Evolutionary conservation across 1,140 invertebrate genomes (phyloP).

Genomic region (Teleogryllus occipitalis): DNA sequence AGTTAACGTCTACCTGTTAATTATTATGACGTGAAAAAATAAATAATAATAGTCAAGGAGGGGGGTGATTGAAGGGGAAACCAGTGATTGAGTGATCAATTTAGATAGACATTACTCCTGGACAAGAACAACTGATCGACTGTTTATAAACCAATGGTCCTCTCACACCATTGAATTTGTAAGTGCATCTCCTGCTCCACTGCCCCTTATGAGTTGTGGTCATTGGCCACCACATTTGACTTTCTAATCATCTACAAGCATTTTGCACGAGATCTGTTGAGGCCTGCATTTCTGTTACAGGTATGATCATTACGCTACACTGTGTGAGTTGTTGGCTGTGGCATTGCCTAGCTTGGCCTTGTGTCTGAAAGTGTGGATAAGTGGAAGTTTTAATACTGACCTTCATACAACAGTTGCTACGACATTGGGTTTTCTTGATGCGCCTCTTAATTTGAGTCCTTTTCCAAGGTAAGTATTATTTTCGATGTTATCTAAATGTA

Average conservation of each 20-base stretch:
- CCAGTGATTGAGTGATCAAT: too few relatives aligned
- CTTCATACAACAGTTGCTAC: slow-evolving; percentile 41
- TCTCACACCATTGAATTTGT: neutral
- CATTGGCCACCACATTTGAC: neutral
- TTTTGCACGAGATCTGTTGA: neutral
- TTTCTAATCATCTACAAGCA: neutral
- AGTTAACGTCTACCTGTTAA: too few relatives aligned
- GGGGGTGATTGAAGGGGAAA: too few relatives aligned
- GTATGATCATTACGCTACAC: slow-evolving; percentile 86
- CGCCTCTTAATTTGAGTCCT: slow-evolving; percentile 36
- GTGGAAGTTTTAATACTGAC: slow-evolving; percentile 39
- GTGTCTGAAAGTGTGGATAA: slow-evolving; percentile 48
- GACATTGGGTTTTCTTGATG: slow-evolving; percentile 42
- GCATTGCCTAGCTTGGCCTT: slow-evolving; percentile 66
- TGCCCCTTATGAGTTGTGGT: neutral
- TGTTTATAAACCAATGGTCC: too few relatives aligned
- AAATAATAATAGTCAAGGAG: too few relatives aligned
- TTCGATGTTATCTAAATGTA: neutral
- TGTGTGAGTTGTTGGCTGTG: slow-evolving; percentile 84
- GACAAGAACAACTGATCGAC: too few relatives aligned
- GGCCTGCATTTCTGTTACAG: slow-evolving; percentile 36
- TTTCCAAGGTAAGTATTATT: slow-evolving; percentile 27
- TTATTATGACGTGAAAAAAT: too few relatives aligned
- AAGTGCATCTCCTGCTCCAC: neutral
- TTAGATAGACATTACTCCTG: too few relatives aligned